phyloP scores from a whole-genome alignment of 2,113 vertebrate genomes.

The Alces alces region DNA sequence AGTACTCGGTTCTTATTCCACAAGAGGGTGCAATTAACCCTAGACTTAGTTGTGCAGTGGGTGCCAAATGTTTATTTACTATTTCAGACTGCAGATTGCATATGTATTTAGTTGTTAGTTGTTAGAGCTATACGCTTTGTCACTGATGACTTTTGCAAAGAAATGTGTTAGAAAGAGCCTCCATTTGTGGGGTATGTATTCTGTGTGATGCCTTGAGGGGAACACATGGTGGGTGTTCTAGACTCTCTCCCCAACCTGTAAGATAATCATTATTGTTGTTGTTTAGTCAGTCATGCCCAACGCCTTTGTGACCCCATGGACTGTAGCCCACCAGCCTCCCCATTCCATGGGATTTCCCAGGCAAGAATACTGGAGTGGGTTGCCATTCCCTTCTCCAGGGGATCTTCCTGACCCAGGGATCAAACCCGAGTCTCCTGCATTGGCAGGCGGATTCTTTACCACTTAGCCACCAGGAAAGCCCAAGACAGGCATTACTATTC shows the following conservation, averaged over 20 bases:
- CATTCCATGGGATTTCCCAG: neutral
- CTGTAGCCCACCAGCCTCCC: neutral
- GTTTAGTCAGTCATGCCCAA: neutral
- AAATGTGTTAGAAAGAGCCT: neutral
- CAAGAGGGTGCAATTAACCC: too few relatives aligned
- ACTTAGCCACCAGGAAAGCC: neutral
- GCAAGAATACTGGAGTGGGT: neutral
- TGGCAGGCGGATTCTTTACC: neutral
- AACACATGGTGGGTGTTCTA: neutral
- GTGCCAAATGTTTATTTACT: too few relatives aligned
- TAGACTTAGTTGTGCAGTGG: neutral
- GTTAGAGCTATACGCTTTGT: neutral
- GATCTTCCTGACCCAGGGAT: neutral
- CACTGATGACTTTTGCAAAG: neutral
- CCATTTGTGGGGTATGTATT: neutral
- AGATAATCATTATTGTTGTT: neutral
- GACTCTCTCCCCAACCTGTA: neutral
- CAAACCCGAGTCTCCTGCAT: neutral
- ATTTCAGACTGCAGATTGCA: neutral
- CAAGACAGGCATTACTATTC: neutral
- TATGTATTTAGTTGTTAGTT: fast-evolving
- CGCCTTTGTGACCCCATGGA: neutral
- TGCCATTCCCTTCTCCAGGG: neutral
- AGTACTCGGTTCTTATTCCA: too few relatives aligned
- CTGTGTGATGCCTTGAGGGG: neutral